These are phyloP conservation scores for Sebastes diploproa DNA, from an alignment of 2,797 vertebrate genomes.

Conservation along the genomic window DNA sequence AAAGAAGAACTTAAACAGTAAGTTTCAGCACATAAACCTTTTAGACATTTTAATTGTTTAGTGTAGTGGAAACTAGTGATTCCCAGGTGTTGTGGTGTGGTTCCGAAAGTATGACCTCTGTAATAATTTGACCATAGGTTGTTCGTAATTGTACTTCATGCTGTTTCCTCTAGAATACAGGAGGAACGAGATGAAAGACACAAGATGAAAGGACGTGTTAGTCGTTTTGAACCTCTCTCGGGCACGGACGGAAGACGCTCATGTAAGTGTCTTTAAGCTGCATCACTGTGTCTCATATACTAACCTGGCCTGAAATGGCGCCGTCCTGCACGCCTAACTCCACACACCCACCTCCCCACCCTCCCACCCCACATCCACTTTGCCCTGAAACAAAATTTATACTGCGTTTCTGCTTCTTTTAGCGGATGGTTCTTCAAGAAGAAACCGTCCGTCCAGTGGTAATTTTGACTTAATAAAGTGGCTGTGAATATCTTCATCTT, in stretches of 20 bases:
- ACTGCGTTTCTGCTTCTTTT: constrained; percentile 82
- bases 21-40: constrained; percentile 53
- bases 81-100: background rate
- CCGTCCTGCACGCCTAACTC: constrained; percentile 39
- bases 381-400: constrained; percentile 76
- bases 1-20: constrained; percentile 99
- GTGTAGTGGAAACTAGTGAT: rapidly evolving
- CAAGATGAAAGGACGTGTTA: constrained; percentile 95
- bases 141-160: background rate
- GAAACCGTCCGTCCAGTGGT: constrained; percentile 98
- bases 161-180: constrained; percentile 89
- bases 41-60: background rate
- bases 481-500: constrained; percentile 71
- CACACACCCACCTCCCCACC: background rate
- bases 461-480: constrained; percentile 85
- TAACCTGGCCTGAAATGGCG: constrained; percentile 31
- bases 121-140: background rate
- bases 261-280: constrained; percentile 83
- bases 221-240: constrained; percentile 95
- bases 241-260: constrained; percentile 90
- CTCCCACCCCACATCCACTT: constrained; percentile 28
- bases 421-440: constrained; percentile 98
- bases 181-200: constrained; percentile 97
- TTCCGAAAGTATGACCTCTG: background rate
- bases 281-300: background rate